Percentiles rank a stretch among this genome's conserved stretches.
phyloP scores from a whole-genome alignment of 2,888 invertebrate genomes.

The Carpatolechia fugitivella region DNA sequence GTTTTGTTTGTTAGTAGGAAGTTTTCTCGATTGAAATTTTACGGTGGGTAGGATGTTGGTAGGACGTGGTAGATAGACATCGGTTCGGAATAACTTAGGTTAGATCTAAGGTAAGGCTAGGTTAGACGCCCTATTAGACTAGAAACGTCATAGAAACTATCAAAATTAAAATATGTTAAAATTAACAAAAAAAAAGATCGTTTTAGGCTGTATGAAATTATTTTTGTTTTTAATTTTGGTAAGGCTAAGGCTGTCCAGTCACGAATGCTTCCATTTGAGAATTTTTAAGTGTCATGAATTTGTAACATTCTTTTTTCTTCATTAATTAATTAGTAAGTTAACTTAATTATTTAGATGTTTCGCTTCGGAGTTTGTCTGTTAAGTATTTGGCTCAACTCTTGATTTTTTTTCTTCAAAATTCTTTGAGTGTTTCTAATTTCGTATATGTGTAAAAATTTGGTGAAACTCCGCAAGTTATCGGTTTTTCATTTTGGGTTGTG shows the following conservation, averaged over 20 bases:
- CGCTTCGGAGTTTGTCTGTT: conserved; percentile 51
- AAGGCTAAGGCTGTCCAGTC: conserved; percentile 56
- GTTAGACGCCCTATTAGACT: conserved; percentile 52
- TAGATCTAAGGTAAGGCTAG: conserved; percentile 52
- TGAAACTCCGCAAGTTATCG: conserved; percentile 6
- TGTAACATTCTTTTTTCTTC: conserved; percentile 47
- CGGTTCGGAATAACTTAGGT: conserved; percentile 27
- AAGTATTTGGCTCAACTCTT: conserved; percentile 48
- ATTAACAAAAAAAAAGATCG: conserved; percentile 35
- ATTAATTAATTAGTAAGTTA: conserved; percentile 68
- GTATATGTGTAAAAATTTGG: conserved; percentile 16
- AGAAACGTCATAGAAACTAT: conserved; percentile 71
- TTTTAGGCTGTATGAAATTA: conserved; percentile 52
- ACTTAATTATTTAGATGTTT: conserved; percentile 57
- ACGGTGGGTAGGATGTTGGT: conserved; percentile 19
- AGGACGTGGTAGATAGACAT: conserved; percentile 12
- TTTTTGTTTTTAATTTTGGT: conserved; percentile 40
- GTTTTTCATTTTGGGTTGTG: background rate
- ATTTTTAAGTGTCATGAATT: conserved; percentile 64
- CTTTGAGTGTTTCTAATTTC: conserved; percentile 19
- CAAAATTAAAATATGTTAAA: conserved; percentile 26
- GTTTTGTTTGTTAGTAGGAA: conserved; percentile 8
- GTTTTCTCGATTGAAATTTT: conserved; percentile 7
- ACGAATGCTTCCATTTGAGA: conserved; percentile 68
- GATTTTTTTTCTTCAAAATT: conserved; percentile 32